Evolutionary conservation across 2,797 vertebrate species (phyloP), one percentile per base, ranked within the genome.

Genomic region (Falco columbarius): DNA sequence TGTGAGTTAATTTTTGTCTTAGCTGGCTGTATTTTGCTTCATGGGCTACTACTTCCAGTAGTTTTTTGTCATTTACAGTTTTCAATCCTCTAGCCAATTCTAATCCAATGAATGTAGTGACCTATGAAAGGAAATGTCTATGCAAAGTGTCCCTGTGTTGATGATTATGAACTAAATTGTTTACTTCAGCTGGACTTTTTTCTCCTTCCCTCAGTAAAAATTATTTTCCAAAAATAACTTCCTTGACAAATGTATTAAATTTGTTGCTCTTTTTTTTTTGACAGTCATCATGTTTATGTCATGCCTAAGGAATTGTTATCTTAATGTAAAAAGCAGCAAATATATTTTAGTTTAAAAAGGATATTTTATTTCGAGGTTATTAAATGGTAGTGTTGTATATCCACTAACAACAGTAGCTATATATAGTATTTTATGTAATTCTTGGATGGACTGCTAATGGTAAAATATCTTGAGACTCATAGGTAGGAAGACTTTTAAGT

Each of bases 201-300:
- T 95, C 23, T 54, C 74, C 65, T 96, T 80, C 92, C 91, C 70
- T 34, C 85, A 96, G 66, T 89, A 90, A 95, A 86, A 95, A 88
- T 94, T 46, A 80, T 63, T 17, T 86, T 92, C 89, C 20, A 58
- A 81, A 94, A 94, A 81, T 81, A 93, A 52, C 42, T 74, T 91
- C 55, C 54, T 96, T 94, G 76, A 82, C 85, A 92, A 86, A 75
- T 8, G 36, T 84, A 52, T 77, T 82, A n/a, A 38, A 40, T 40
- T 40, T 21, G 26, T 36, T 30, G 44, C 27, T 96, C 16, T 95
- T 87, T 49, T 92, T 83, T 91, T 42, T 76, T 94, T 79, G 76
- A 91, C 71, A 81, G 68, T 52, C 22, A 34, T 93, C 20, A 26
- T 91, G 75, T 62, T 70, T 81, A 29, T 58, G 14, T 76, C 81